Evolutionary conservation across 2,113 vertebrate species (phyloP).

Genomic region (Pedetes capensis): DNA sequence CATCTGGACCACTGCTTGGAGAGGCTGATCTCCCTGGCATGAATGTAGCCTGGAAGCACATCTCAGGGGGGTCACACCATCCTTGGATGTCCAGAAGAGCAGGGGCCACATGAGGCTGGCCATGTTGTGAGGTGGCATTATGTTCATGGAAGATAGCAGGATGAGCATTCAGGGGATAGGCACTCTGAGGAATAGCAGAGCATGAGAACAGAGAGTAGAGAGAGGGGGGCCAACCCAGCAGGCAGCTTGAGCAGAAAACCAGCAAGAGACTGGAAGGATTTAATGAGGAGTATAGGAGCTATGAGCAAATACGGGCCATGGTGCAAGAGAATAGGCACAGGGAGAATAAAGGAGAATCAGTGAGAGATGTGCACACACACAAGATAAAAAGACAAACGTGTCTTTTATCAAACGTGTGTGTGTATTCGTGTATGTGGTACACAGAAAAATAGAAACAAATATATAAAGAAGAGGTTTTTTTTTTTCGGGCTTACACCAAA

Average conservation of each 20-base stretch:
- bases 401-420: neutral
- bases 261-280: rapidly evolving
- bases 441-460: neutral
- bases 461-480: neutral
- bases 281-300: neutral
- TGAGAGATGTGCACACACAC: too few species aligned
- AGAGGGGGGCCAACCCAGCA: neutral
- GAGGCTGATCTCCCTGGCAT: neutral
- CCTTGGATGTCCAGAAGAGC: too few species aligned
- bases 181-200: too few species aligned
- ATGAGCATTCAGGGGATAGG: too few species aligned
- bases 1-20: neutral
- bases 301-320: rapidly evolving
- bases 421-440: neutral
- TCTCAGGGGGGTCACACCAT: too few species aligned
- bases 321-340: too few species aligned
- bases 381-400: neutral
- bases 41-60: too few species aligned
- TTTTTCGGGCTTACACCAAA: neutral
- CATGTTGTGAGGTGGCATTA: rapidly evolving
- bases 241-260: rapidly evolving
- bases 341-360: neutral
- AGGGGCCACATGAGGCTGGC: too few species aligned
- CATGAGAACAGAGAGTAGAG: too few species aligned
- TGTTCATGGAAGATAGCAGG: rapidly evolving